Evolutionary conservation across 2,888 invertebrate genomes (phyloP).

Genomic region (Dryococelus australis): DNA sequence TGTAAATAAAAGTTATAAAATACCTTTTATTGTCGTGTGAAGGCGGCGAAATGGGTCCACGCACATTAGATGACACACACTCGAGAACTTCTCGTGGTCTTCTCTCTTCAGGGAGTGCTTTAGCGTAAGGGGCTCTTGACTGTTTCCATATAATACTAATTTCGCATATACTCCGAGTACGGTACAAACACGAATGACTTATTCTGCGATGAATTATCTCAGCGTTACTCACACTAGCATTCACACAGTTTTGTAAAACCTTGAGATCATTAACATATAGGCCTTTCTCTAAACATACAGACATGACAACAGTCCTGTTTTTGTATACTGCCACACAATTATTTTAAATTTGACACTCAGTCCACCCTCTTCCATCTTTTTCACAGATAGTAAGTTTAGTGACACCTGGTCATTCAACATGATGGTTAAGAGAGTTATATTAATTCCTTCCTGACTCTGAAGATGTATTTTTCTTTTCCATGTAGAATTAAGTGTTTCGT

Average conservation of each 20-base stretch:
- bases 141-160: background rate
- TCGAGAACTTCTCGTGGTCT: conserved; percentile 44
- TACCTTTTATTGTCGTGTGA: conserved; percentile 39
- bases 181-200: background rate
- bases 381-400: no score
- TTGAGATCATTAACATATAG: no score
- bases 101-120: conserved; percentile 49
- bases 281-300: no score
- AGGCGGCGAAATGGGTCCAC: conserved; percentile 42
- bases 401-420: no score
- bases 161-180: background rate
- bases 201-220: background rate
- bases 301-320: no score
- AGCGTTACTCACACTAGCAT: background rate
- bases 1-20: conserved; percentile 46
- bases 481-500: background rate
- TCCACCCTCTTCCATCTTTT: no score
- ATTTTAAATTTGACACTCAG: no score
- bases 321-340: no score
- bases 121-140: conserved; percentile 39
- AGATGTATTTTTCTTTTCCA: background rate
- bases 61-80: conserved; percentile 46
- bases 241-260: no score
- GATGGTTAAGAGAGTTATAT: no score
- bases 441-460: no score